Base-by-base conservation (phyloP, 2,113 vertebrate species). In the Syngnathus scovelli region DNA sequence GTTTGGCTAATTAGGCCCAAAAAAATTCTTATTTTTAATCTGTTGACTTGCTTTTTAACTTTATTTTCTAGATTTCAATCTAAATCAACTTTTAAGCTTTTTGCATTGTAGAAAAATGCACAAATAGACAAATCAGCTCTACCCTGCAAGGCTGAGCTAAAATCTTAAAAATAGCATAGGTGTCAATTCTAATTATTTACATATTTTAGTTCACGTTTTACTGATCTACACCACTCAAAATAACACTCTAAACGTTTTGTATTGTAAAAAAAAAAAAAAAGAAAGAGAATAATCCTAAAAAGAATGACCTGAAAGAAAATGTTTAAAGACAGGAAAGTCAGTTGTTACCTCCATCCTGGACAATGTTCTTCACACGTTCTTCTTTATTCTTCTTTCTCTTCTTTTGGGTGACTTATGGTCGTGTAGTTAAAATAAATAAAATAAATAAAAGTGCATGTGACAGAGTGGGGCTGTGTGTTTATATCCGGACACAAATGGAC, bases 311-410 rank as follows among this genome's bases (percentile, higher is more conserved):
- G 8, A 9, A 51, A 51, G 49, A 9, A 51, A 51, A n/a, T 51
- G 49, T 7, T 51, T 51, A 13, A 41, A 9, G 1, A 58, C 23
- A 70, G 23, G 61, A 61, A 61, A 38, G 18, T 27, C 1, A 59
- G 62, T 36, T 56, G 52, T 76, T 86, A 88, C 87, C 87, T 87
- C 85, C 87, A 88, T 88, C 82, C 83, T 71, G 72, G 51, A 59
- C 55, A 70, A 59, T 54, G 72, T 54, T 65, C 18, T 19, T 9
- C 69, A 54, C 74, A 51, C 16, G 70, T n/a, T n/a, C 19, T 8
- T 21, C 44, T 15, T 48, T 48, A 1, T 18, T 48, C 44, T 18
- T 48, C 44, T 48, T 18, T 64, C 69, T 64, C 66, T 71, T 66
- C 10, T 59, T 21, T 36, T 37, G 38, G 15, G 7, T 7, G 27